Percentiles rank a stretch among this genome's conserved stretches.
Evolutionary conservation across 2,888 invertebrate genomes (phyloP).

Genomic region (Cheilosia urbana): DNA sequence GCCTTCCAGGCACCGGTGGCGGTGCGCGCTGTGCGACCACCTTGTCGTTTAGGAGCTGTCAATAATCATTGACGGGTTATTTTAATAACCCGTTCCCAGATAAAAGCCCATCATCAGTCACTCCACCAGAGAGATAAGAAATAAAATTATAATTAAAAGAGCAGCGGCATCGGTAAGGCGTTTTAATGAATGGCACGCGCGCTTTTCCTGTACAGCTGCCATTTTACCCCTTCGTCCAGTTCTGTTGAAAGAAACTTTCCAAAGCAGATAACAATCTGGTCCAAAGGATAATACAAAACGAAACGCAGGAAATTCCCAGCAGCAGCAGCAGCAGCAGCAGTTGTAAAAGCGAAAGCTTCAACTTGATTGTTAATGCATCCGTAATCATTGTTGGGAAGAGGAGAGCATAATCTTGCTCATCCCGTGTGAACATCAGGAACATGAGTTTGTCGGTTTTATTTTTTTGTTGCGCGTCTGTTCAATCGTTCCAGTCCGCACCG

Average conservation of each 20-base stretch:
- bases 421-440: conserved; percentile 66
- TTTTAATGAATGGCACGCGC: conserved; percentile 70
- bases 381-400: conserved; percentile 20
- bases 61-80: conserved; percentile 64
- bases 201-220: conserved; percentile 62
- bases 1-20: not conserved
- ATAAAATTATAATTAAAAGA: conserved; percentile 64
- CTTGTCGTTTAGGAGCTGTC: conserved; percentile 58
- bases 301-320: conserved; percentile 15
- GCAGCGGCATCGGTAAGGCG: conserved; percentile 46
- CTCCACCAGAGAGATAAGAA: conserved; percentile 21
- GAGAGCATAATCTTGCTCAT: conserved; percentile 51
- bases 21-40: conserved; percentile 16
- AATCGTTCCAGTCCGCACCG: conserved; percentile 39
- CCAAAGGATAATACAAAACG: conserved; percentile 16
- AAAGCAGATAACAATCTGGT: conserved; percentile 26
- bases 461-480: conserved; percentile 17
- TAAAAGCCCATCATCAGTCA: conserved; percentile 59
- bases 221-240: conserved; percentile 13
- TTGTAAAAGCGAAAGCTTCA: conserved; percentile 54
- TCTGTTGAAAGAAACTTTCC: conserved; percentile 50
- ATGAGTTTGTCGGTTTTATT: conserved; percentile 45
- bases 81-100: conserved; percentile 69
- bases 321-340: conserved; percentile 22
- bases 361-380: conserved; percentile 64